Base-by-base conservation (phyloP, 2,113 vertebrate species). In the Nansenia antarctica region DNA sequence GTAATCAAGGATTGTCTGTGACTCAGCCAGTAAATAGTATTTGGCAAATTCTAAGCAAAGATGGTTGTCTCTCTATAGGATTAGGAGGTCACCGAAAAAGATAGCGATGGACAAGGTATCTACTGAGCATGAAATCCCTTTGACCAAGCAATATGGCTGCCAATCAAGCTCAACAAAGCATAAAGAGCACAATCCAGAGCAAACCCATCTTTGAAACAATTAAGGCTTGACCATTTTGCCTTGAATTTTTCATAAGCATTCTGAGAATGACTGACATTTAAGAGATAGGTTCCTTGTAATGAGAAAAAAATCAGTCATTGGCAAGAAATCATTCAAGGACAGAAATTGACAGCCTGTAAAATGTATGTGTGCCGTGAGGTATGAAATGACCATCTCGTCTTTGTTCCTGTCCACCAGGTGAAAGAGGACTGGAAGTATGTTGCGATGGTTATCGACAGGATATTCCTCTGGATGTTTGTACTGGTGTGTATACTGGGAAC, bases 401-500 rank as follows among this genome's bases (percentile, higher is more conserved):
- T 31, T 65, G 73, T 86, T 61, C 76, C 60, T 82, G 26, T 89
- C 49, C 76, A 29, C 18, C 86, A 99, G 98, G 96, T 98, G 84
- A 98, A 95, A 81, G 95, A 98, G 67, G 98, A 99, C 89, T 99
- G 98, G 98, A 99, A 98, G 73, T 99, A 97, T 0, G 96, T 99
- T 20, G 98, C 96, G 0, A 98, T 99, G 98, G 98, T 99, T 84
- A 96, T 99, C 11, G 98, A 99, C 90, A 92, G 98, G 73, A 97
- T 99, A 85, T 99, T 99, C 86, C 94, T 99, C 72, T 99, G 98
- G 98, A 94, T 99, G 94, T 99, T 99, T 85, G 87, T 99, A 74
- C 83, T 98, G 0, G 96, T 98, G 73, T 99, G 98, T 61, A 89
- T 99, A 76, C 90, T 99, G 90, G 98, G 98, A 53, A 98, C 96